Evolutionary conservation across 2,797 vertebrate species (phyloP), one percentile per base, ranked within the genome.

Genomic region (Lacerta bilineata): DNA sequence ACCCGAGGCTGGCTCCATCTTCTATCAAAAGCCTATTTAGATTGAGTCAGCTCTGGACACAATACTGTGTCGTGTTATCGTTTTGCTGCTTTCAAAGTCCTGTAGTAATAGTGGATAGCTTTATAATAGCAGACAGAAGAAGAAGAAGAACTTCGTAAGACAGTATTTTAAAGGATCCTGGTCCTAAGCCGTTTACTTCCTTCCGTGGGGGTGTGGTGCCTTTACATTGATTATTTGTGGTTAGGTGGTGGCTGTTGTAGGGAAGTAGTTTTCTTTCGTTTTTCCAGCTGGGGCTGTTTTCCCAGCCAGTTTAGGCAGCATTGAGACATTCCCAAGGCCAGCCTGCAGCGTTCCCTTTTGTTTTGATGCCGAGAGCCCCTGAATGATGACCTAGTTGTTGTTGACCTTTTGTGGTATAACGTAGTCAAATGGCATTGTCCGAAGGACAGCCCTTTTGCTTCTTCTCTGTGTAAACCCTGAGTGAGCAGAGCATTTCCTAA

Each of bases 21-120:
- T 89, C 43, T 71, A 69, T 72, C 1, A 0, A 0, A 2, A 59
- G 3, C 55, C 83, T 0, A 0, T 66, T 90, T 33, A 1, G 33
- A 5, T 83, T 81, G 2, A 1, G 66, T 80, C 93, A 10, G 27
- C 74, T 33, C 80, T 74, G 72, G 25, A 83, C 84, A 9, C 87
- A 64, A 84, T 68, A 55, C 64, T 92, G 80, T 71, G 18, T 88
- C 86, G 81, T 89, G 23, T 64, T 41, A 2, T 81, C 84, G 5
- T 25, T 1, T n/a, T 0, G 0, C 18, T 61, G n/a, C 20, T 27
- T 4, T 90, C 59, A 87, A 78, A 66, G 68, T 80, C 7, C 7
- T 66, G 76, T 20, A 20, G 66, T 80, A 68, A 87, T 50, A 18
- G 79, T 69, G 86, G 81, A 91, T 55, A 50, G 50, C 50, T 50